Conservation (phyloP, 2,888 invertebrate species). For the Cremastobaeus sp. region DNA sequence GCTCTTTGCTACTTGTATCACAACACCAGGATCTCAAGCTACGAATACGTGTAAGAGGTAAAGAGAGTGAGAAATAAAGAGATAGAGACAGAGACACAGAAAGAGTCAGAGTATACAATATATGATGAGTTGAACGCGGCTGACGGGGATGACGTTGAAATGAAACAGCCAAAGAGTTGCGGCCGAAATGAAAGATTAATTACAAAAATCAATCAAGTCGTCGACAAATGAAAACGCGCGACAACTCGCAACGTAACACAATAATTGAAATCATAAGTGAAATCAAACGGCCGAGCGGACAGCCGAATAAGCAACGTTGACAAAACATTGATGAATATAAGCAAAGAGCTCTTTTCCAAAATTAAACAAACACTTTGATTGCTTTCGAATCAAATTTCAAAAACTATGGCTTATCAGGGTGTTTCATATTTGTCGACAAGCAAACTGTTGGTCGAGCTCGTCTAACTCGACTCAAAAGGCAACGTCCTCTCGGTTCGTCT, state of each 20-base stretch:
- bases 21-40: constrained; percentile 77
- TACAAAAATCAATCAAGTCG: constrained; percentile 43
- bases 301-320: constrained; percentile 61
- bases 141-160: constrained; percentile 66
- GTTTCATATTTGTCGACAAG: constrained; percentile 33
- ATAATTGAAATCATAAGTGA: constrained; percentile 29
- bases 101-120: constrained; percentile 63
- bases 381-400: constrained; percentile 16
- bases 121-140: constrained; percentile 69
- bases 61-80: constrained; percentile 62
- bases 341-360: constrained; percentile 61
- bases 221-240: constrained; percentile 37
- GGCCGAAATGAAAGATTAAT: constrained; percentile 61
- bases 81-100: constrained; percentile 62
- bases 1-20: constrained; percentile 74
- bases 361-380: constrained; percentile 51
- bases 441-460: no score
- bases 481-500: no score
- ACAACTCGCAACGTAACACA: constrained; percentile 36
- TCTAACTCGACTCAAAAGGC: no score
- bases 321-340: constrained; percentile 41
- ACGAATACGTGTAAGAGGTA: constrained; percentile 66
- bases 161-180: constrained; percentile 63
- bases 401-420: constrained; percentile 29
- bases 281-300: constrained; percentile 68